Conservation (phyloP, 1,140 invertebrate genomes). For the Trichoplusia ni region DNA sequence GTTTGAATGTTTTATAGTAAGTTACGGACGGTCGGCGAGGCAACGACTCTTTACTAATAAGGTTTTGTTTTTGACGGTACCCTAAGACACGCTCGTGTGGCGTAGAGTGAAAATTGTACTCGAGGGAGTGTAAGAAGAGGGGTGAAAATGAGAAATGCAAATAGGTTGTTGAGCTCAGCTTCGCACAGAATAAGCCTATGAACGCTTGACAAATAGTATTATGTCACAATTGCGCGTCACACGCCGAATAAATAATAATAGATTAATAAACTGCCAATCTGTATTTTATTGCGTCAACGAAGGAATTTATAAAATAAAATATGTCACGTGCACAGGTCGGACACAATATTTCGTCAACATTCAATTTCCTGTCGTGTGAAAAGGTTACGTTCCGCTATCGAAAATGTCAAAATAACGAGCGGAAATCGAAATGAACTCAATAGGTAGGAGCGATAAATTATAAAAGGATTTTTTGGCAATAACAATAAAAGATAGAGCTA, state of each 20-base stretch:
- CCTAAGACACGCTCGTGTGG: conserved; percentile 41
- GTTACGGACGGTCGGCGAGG: neutral
- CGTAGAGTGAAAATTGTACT: conserved; percentile 53
- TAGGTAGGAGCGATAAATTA: conserved; percentile 26
- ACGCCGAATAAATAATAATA: conserved; percentile 43
- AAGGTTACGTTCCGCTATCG: conserved; percentile 38
- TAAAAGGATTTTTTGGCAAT: too few species aligned
- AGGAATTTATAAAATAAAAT: conserved; percentile 34
- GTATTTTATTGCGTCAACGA: conserved; percentile 20
- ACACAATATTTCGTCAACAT: conserved; percentile 49
- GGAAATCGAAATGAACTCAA: conserved; percentile 54
- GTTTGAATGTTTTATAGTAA: neutral
- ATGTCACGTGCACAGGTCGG: conserved; percentile 34
- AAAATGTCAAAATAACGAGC: conserved; percentile 48
- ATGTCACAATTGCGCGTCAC: conserved; percentile 47
- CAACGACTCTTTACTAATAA: neutral
- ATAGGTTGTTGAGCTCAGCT: conserved; percentile 59
- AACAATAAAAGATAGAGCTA: too few species aligned
- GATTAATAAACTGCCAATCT: conserved; percentile 43
- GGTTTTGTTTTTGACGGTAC: conserved; percentile 31
- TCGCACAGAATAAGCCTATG: conserved; percentile 55
- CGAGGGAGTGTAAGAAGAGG: conserved; percentile 53
- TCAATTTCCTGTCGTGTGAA: conserved; percentile 55
- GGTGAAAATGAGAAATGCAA: conserved; percentile 73
- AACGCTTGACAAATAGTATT: conserved; percentile 65